Evolutionary conservation across 1,140 invertebrate genomes (phyloP), one percentile per base, ranked within the genome.

Genomic region (Tetragonula clypearis): DNA sequence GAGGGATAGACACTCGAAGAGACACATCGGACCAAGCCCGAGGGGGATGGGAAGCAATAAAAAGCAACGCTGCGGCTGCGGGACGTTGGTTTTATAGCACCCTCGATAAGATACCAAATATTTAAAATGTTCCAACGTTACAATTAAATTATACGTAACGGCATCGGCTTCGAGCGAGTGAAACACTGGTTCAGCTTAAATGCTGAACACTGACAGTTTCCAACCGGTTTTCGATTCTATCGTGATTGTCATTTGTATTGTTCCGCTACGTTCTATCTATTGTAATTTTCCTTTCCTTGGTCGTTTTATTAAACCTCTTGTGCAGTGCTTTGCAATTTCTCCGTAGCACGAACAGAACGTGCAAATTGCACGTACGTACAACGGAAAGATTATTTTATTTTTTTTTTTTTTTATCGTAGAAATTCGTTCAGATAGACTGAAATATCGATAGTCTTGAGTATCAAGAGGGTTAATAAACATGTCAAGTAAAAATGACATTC

Each of bases 71-170:
- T 41, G 41, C 41, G 41, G 41, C 17, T n/a, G n/a, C 19, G 41
- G 41, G 8, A 6, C 41, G 41, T 41, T 41, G 30, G 19, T 66
- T 78, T 78, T 78, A 78, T 78, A 55, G 62, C 62, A 66, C 17
- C 6, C 17, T 49, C 62, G 76, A 78, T 66, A 66, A 78, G 76
- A 78, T 78, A 78, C 17, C 35, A 26, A 21, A 53, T 17, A 58
- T 66, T 78, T 49, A 53, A 53, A 49, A 30, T 26, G 62, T 66
- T 66, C n/a, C 41, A 35, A 30, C 76, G 6, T 56, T 8, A 11
- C 19, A 41, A 30, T 35, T 53, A 12, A n/a, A 55, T 35, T n/a
- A 66, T 23, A 35, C 62, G 41, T 49, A 23, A 21, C 72, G 72
- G 26, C n/a, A 21, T 19, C 26, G 26, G 30, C 30, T 35, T 19